Base-by-base conservation (phyloP, 1,140 invertebrate species). In the Conus ventricosus region DNA sequence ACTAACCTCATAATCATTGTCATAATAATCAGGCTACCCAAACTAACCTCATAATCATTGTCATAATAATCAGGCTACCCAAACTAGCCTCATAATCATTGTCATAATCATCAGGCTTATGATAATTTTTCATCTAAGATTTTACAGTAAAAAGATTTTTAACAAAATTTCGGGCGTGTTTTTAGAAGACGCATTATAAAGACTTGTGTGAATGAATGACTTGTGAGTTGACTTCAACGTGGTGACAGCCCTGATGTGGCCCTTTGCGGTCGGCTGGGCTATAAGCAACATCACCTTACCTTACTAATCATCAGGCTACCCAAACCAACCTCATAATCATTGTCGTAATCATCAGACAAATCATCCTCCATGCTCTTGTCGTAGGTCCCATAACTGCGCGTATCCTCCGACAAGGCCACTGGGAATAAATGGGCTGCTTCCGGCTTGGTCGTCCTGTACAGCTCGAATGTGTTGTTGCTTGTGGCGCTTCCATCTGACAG, bases 331-430 rank as follows among this genome's bases (percentile, higher is more conserved):
- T 94, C 92, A 84, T 92, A 93, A 85, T 93, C 93, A 88, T 94
- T 92, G 6, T 94, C 92, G 84, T 92, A 93, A 87, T 93, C 93
- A 88, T 94, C 93, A 13, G 92, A 94, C 55, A 93, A 92, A 84
- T 94, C 92, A 27, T 71, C 67, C 17, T 92, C 93, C 87, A 92
- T 91, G 82, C 91, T 93, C 88, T 93, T 93, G 85, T 94, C 93
- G 76, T 92, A 93, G 39, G 92, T 94, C 54, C 92, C 93, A 71
- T 93, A 94, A 89, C 93, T 94, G 8, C 92, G 80, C 10, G 88
- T 88, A 71, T 94, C 93, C 63, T 94, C 93, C 13, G 91, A 92
- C 57, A 92, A 90, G 83, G 91, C 90, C 11, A 93, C 92, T 71
- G 92, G 93, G 10, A 93, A 87, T 23, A 88, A 81, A 2, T 90